A percentile compares a stretch with the other conserved stretches of the same genome.
These are phyloP conservation scores for Orthonyx spaldingii DNA, from an alignment of 2,113 vertebrate species.

Conservation along the genomic window DNA sequence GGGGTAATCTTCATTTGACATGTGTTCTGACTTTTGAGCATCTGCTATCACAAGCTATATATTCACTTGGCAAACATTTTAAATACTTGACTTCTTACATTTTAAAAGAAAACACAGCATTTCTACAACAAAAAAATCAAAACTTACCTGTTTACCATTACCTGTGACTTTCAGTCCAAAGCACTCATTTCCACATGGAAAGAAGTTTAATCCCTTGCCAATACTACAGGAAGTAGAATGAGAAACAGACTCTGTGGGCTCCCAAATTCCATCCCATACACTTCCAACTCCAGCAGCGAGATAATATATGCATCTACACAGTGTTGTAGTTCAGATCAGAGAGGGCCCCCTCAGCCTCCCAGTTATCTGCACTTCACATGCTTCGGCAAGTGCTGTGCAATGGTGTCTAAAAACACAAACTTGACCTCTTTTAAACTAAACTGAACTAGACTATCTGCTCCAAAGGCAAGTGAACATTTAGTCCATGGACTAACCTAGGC, in stretches of 20 bases:
- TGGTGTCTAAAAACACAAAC: not conserved
- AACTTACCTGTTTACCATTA: not conserved
- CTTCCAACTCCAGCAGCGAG: not conserved
- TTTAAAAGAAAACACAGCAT: not conserved
- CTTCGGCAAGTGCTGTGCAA: not conserved
- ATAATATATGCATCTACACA: fast-evolving
- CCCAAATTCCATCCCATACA: not conserved
- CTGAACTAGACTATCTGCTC: not conserved
- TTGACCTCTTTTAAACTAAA: not conserved
- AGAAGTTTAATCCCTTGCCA: not conserved
- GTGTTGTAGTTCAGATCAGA: not conserved
- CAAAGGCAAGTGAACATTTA: not conserved
- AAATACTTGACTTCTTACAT: not conserved
- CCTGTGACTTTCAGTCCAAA: not conserved
- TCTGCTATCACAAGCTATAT: not conserved
- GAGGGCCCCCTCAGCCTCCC: not conserved
- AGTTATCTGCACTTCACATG: not conserved
- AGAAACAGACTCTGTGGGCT: not conserved
- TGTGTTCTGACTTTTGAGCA: not conserved
- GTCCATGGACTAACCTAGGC: not conserved
- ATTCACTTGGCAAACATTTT: not conserved
- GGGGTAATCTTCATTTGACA: not conserved
- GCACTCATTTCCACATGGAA: not conserved
- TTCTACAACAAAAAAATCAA: not conserved
- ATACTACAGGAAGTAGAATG: not conserved